Evolutionary conservation across 2,888 invertebrate genomes (phyloP), one percentile per base, ranked within the genome.

Genomic region (Rhagonycha lutea): DNA sequence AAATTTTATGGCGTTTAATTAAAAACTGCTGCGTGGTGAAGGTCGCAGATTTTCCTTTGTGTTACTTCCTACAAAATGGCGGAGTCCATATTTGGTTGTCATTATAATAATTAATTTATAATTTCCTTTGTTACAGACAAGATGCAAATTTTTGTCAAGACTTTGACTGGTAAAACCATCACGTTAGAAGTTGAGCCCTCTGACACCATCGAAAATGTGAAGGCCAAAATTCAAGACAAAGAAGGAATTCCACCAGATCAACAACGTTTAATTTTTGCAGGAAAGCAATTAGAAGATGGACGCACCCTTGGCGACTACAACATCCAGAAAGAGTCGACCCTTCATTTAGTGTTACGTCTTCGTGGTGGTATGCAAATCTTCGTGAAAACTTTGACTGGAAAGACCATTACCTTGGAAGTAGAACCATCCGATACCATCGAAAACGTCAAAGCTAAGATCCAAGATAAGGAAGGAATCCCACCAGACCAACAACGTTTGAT

Each of bases 61-160:
- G 32, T 32, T 32, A 12, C 32, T 32, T 32, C 32, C 32, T 32
- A 32, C 32, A 32, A 32, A 32, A 32, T 32, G 32, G 32, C 32
- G 32, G 32, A 32, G 12, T 12, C 1, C 12, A 32, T 12, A 32
- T 32, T 32, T 12, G 12, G 4, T 32, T 32, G 32, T 32, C 32
- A 32, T 32, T n/a, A 12, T 32, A 32, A 32, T 32, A 32, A 32
- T 32, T 32, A 32, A 32, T 32, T 32, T 32, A 32, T n/a, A 32
- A 32, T 4, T 32, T 32, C 12, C 12, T 32, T 32, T 32, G 12
- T 32, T 32, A n/a, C n/a, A 32, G 32, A 32, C 32, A 85, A 69
- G 63, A 97, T 97, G 97, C 98, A 98, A 93, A 98, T 98, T 89
- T 98, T 97, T 89, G 97, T 97, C 79, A 97, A 97, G 89, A 97